Base-by-base conservation (phyloP, 2,888 invertebrate genomes). In the Sicus ferrugineus region DNA sequence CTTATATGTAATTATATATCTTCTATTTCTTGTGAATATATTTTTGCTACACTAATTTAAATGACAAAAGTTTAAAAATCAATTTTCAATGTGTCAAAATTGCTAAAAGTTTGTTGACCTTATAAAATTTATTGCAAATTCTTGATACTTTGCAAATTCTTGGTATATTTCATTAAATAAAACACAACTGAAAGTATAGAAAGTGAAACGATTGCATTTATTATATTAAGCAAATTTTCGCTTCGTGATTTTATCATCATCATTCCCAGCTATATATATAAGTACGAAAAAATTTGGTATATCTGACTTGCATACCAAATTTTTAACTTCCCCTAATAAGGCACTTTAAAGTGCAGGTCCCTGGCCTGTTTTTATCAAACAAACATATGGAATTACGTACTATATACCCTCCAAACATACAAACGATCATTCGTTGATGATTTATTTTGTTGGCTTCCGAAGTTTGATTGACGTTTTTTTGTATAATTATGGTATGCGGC, bases 261-360 rank as follows among this genome's bases (percentile, higher is more conserved):
- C 16, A 2, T 16, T n/a, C 42, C 14, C n/a, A 11, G 6, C 34
- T 34, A 34, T 34, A 11, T 34, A 16, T 5, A 54, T 54, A 26
- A 54, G 23, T 54, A 54, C 28, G 54, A 54, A 54, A 54, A 11
- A 28, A 14, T 3, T 52, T 23, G 26, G 28, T 6, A 23, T 26
- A 14, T 28, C 54, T 66, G 66, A 34, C 56, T 56, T 58, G 66
- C 54, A 66, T 42, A 42, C 56, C n/a, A 66, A 66, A n/a, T n/a
- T 30, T 54, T 66, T n/a, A 26, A 26, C 26, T 30, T 16, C 14
- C 6, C 54, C 19, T 54, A 54, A 28, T 26, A 54, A 54, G 26
- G 26, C 14, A 28, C 54, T 54, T 5, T n/a, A n/a, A n/a, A 14
- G 23, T 23, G 28, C 6, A 58, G 66, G 66, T 66, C 54, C 54